Evolutionary conservation across 2,797 vertebrate species (phyloP), one percentile per base, ranked within the genome.

Genomic region (Huso huso): DNA sequence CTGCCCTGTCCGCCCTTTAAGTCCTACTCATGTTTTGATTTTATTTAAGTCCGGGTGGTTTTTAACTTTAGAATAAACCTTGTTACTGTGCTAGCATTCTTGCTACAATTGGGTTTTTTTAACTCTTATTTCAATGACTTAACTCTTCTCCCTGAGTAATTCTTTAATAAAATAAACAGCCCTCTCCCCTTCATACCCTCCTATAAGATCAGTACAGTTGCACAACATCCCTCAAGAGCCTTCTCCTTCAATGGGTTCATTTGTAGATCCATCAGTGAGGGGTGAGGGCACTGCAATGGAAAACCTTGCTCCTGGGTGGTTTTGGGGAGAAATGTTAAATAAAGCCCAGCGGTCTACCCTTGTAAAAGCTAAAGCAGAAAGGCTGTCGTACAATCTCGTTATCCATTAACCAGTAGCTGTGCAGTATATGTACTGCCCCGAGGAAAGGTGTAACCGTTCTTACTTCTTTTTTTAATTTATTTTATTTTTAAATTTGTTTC

Each of bases 291-390:
- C 48, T 66, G 12, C 55, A 48, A 48, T 23, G 49, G 4, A 50
- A 49, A 53, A 37, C 23, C 23, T 4, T 37, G 2, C 23, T 37
- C 23, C 23, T 37, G 23, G 23, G 23, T 37, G 23, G 53, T 68
- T 69, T 10, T 71, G 63, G 8, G 71, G 71, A 10, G 67, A 4
- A 66, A 65, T 18, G 49, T 57, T 57, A n/a, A 68, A 66, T 13
- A 23, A 53, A 18, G 10, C 50, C 71, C 57, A 51, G 53, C 71
- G 72, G 69, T 73, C 69, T 61, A 13, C 75, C 18, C 71, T 23
- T 73, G 62, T 61, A 48, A 9, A 68, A 67, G 61, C 23, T 37
- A 37, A 37, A 37, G 23, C 23, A 37, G 74, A 73, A 68, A 70
- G 61, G 65, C 13, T 72, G 72, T 72, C 70, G 18, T 72, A 66